Conservation (phyloP, 2,113 vertebrate genomes). For the Cariama cristata region DNA sequence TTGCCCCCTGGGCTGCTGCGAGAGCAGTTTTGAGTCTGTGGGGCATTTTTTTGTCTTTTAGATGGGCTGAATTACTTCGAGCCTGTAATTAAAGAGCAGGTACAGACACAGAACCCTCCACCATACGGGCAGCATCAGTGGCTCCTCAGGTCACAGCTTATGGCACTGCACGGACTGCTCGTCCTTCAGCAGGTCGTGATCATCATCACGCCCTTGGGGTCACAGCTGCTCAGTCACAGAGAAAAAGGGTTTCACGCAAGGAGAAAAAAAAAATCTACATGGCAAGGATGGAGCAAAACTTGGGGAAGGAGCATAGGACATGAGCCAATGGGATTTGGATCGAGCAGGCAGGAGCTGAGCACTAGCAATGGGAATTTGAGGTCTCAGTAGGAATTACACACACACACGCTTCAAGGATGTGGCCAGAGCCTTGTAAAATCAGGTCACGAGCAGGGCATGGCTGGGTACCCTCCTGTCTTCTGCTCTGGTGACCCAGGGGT, state of each 20-base stretch:
- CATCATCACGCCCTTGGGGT: background rate
- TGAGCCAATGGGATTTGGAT: background rate
- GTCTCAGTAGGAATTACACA: background rate
- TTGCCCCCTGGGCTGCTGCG: background rate
- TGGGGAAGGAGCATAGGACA: background rate
- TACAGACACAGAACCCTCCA: background rate
- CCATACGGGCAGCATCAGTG: background rate
- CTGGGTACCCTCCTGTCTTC: background rate
- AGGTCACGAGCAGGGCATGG: background rate
- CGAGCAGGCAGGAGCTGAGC: background rate
- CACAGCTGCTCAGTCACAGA: background rate
- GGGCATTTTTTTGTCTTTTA: background rate
- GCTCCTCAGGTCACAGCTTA: background rate
- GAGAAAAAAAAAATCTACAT: too few species aligned
- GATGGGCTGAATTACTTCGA: background rate
- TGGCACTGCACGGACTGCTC: fast-evolving
- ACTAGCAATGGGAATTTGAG: background rate
- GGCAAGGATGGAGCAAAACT: background rate
- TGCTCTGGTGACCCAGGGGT: background rate
- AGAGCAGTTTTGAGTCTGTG: fast-evolving
- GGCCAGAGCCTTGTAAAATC: background rate
- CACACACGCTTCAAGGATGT: background rate
- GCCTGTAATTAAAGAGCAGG: background rate
- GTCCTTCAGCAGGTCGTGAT: background rate
- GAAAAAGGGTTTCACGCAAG: background rate